A percentile compares a stretch with the other conserved stretches of the same genome.
Conservation (phyloP, 1,140 invertebrate genomes). For the Brachionus asplanchnoidis region DNA sequence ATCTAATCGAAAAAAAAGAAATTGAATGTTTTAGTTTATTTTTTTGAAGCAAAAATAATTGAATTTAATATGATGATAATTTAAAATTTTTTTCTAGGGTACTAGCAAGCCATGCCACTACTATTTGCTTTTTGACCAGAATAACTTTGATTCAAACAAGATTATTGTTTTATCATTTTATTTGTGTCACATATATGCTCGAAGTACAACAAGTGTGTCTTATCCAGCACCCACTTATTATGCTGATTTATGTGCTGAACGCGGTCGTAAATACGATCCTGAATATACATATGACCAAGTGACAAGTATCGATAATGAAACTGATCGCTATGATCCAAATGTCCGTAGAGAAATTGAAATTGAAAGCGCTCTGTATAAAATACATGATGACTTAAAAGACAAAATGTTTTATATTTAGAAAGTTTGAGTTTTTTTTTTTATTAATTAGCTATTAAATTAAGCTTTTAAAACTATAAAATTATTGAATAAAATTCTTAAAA, state of each 20-base stretch:
- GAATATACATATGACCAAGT: background rate
- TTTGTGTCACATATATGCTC: conserved; percentile 78
- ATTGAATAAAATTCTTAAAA: background rate
- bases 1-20: no score
- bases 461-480: background rate
- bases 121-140: conserved; percentile 19
- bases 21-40: no score
- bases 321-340: background rate
- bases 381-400: background rate
- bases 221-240: conserved; percentile 90
- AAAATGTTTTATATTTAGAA: background rate
- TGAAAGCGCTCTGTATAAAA: background rate
- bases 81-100: background rate
- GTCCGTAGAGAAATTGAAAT: background rate
- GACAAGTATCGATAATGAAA: background rate
- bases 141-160: background rate
- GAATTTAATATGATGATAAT: no score
- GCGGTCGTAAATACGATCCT: conserved; percentile 58
- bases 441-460: background rate
- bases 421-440: background rate
- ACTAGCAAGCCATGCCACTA: conserved; percentile 12
- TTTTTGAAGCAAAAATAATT: no score
- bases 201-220: conserved; percentile 78
- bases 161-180: conserved; percentile 66
- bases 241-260: conserved; percentile 78